phyloP scores from a whole-genome alignment of 1,140 invertebrate genomes.

The Sminthurinus signatus region DNA sequence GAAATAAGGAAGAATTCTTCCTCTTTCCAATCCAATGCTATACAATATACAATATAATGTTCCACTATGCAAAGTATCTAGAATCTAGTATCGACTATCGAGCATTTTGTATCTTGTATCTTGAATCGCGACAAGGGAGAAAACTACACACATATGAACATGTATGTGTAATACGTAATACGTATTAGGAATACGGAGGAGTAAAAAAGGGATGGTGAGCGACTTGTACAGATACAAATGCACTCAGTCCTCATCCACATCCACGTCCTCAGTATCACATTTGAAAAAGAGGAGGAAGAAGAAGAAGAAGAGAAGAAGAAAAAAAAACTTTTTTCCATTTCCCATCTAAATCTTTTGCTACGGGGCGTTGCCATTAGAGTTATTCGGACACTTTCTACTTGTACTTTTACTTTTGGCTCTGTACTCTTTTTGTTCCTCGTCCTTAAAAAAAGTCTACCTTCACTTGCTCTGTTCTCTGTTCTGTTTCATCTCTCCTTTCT shows the following conservation, averaged over 20 bases:
- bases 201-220: conserved; percentile 18
- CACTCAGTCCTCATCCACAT: background rate
- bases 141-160: conserved; percentile 38
- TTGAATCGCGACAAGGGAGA: too few relatives aligned
- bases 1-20: too few relatives aligned
- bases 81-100: too few relatives aligned
- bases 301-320: conserved; percentile 3
- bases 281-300: conserved; percentile 1
- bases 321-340: conserved; percentile 32
- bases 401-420: too few relatives aligned
- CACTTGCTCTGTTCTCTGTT: conserved; percentile 8
- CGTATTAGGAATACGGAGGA: conserved; percentile 34
- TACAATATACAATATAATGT: too few relatives aligned
- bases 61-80: too few relatives aligned
- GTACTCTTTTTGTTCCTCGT: conserved; percentile 11
- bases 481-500: background rate
- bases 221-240: background rate
- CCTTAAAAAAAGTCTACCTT: conserved; percentile 14
- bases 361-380: conserved; percentile 35
- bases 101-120: too few relatives aligned
- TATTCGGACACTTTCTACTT: conserved; percentile 37
- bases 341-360: conserved; percentile 33
- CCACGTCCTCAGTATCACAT: background rate
- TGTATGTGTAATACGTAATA: conserved; percentile 38
- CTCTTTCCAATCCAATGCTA: too few relatives aligned